Evolutionary conservation across 1,140 invertebrate species (phyloP).

Genomic region (Rhyzopertha dominica): DNA sequence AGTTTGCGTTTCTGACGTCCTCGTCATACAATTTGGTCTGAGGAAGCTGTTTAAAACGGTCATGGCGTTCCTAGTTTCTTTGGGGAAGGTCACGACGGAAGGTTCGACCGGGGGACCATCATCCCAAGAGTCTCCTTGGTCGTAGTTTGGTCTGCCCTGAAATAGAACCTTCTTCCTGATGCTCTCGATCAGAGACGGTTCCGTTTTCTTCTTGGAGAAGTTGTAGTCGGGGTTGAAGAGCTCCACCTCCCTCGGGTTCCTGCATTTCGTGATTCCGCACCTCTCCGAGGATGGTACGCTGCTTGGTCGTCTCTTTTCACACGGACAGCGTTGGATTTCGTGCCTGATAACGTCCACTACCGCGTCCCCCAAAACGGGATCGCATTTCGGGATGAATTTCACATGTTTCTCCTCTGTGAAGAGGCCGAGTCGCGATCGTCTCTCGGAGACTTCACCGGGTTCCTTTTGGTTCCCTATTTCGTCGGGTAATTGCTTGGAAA

Average conservation of each 20-base stretch:
- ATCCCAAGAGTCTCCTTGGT: constrained; percentile 8
- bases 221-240: too few species aligned
- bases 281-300: not conserved
- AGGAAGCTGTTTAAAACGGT: too few species aligned
- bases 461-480: too few species aligned
- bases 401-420: too few species aligned
- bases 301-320: not conserved
- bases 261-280: not conserved
- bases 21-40: too few species aligned
- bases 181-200: constrained; percentile 3
- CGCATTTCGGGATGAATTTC: too few species aligned
- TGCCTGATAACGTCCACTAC: constrained; percentile 1
- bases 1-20: not conserved
- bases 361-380: not conserved
- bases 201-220: not conserved
- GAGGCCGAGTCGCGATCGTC: too few species aligned
- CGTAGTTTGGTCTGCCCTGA: not conserved
- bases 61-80: constrained; percentile 10
- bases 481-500: too few species aligned
- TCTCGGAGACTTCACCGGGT: too few species aligned
- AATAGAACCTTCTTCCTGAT: constrained; percentile 5
- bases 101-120: not conserved
- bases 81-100: not conserved
- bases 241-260: too few species aligned
- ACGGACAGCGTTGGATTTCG: constrained; percentile 5